These are phyloP conservation scores for Eciton burchellii DNA, from an alignment of 1,140 invertebrate species.

Conservation along the genomic window DNA sequence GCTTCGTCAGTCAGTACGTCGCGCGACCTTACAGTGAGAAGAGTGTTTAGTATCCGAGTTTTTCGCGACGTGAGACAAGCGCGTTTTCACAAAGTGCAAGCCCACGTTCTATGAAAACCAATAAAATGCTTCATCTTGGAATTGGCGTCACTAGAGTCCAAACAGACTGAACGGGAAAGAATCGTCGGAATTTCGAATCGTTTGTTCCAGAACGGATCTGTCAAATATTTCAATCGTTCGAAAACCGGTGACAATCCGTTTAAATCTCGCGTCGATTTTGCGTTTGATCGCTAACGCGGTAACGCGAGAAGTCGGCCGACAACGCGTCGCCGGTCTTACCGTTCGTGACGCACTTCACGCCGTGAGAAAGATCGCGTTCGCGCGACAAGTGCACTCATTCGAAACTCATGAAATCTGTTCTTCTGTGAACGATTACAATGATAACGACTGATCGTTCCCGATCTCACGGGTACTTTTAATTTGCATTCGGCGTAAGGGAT, in stretches of 20 bases:
- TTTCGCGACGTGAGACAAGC: slow-evolving; percentile 15
- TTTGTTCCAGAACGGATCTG: no score
- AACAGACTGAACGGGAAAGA: not conserved
- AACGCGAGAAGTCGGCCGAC: not conserved
- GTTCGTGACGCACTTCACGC: slow-evolving; percentile 13
- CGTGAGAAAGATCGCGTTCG: slow-evolving; percentile 6
- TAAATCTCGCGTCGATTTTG: not conserved
- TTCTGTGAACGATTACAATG: slow-evolving; percentile 1
- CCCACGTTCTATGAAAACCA: not conserved
- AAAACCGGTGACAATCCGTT: not conserved
- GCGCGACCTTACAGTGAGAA: slow-evolving; percentile 10
- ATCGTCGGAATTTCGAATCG: no score
- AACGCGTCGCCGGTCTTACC: not conserved
- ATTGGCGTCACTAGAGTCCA: not conserved
- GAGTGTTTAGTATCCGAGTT: not conserved
- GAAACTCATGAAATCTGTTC: not conserved
- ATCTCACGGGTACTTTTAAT: no score
- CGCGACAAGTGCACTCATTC: not conserved
- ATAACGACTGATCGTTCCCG: not conserved
- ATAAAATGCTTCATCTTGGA: not conserved
- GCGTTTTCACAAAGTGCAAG: not conserved
- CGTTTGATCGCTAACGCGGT: not conserved
- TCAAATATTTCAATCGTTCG: no score
- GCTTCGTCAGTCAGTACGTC: slow-evolving; percentile 75
- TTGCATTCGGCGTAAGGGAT: no score